Evolutionary conservation across 2,888 invertebrate genomes (phyloP), one percentile per base, ranked within the genome.

Genomic region (Lycophotia porphyrea): DNA sequence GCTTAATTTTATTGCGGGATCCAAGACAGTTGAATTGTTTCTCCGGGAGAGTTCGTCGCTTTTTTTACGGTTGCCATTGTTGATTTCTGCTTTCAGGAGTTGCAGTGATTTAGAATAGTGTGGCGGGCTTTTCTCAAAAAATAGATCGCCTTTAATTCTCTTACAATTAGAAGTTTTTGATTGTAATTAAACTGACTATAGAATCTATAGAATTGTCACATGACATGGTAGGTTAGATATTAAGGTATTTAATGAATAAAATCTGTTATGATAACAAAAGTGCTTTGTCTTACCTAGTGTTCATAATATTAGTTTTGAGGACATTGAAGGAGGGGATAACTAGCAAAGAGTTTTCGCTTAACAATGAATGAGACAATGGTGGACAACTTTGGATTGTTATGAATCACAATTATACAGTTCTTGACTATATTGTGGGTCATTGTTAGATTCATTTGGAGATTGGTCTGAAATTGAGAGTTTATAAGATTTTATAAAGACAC

Each of bases 221-320:
- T 47, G 9, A 18, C 55, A 27, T 27, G 27, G 13, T 61, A 61
- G 61, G 24, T n/a, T 39, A 13, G 36, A n/a, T 61, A 61, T 36
- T 39, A 61, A n/a, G 49, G n/a, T 55, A 27, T 49, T 31, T 18
- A 34, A 67, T 44, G n/a, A 73, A 64, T 34, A 36, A 60, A 55
- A 63, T 18, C 7, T 80, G 58, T 71, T 76, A 52, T 67, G 31
- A 60, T 58, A 71, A 75, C 34, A 75, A 71, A 63, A 63, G 24
- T 52, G 21, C 66, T 58, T 61, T 64, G 79, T 79, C 9, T 70
- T 34, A 34, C 31, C 13, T 36, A 42, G 11, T 63, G 24, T 47
- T 71, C 18, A n/a, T 58, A 36, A 65, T n/a, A 42, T 39, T n/a
- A 60, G 15, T 49, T 76, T 70, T 58, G 18, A 58, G 15, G 8